Evolutionary conservation across 2,113 vertebrate species (phyloP), one percentile per base, ranked within the genome.

Genomic region (Dunckerocampus dactyliophorus): DNA sequence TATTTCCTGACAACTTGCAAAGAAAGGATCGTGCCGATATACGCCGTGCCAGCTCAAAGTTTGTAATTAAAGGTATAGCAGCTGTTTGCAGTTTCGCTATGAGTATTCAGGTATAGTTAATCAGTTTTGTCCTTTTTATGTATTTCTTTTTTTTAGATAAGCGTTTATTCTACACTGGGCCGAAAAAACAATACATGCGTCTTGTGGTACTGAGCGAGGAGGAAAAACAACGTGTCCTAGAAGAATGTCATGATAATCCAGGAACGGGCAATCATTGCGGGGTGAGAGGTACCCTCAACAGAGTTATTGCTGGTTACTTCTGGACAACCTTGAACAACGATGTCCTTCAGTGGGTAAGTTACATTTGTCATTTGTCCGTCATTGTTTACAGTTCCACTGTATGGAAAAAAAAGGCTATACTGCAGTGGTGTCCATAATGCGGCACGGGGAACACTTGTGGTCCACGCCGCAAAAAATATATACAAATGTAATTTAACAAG

Each of bases 101-200:
- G n/a, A 28, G 15, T 16, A 54, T 6, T 28, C 21, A 15, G 24
- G 28, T 12, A 28, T 31, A 0, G 22, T 31, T 28, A 2, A 54
- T 22, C 8, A 31, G 28, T 28, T 34, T 15, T 17, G 31, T 17
- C 15, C 17, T 58, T 20, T 58, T 47, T 47, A 12, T 47, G 45
- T 17, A 14, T 1, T 9, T 39, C 8, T 19, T 48, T 14, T 48
- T 8, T 15, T 12, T 20, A 58, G 55, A 58, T 15, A 37, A 10
- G 16, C 17, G 19, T n/a, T 58, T 66, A 16, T 66, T 66, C 21
- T 66, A 66, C 54, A 66, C 54, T 1, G 64, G 64, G 21, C 55
- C 31, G 2, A 57, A 45, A 6, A 20, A 19, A n/a, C 28, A 21
- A 16, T 66, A 58, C 54, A 43, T 58, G 17, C 28, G 54, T 7